These are phyloP conservation scores for Odontocerum albicorne DNA, from an alignment of 2,888 invertebrate genomes.

Conservation along the genomic window DNA sequence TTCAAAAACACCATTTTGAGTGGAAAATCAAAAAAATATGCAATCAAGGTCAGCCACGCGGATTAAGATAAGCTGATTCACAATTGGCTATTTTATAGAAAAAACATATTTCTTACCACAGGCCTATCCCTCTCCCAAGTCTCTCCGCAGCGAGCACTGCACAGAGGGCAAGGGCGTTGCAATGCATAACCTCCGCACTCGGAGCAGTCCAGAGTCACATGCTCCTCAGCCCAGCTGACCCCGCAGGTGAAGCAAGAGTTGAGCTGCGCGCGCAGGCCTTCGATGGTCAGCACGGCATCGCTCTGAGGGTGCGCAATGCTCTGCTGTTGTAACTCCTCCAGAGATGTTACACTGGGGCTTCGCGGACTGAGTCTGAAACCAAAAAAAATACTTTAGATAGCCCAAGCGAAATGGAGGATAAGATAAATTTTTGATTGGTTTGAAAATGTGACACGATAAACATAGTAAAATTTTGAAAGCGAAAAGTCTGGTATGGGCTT, in stretches of 20 bases:
- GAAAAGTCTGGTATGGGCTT: too few relatives aligned
- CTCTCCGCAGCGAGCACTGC: conserved; percentile 72
- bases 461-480: too few relatives aligned
- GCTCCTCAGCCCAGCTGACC: conserved; percentile 77
- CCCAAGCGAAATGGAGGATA: not conserved
- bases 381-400: conserved; percentile 4
- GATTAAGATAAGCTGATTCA: too few relatives aligned
- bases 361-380: conserved; percentile 30
- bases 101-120: conserved; percentile 64
- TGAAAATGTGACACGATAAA: too few relatives aligned
- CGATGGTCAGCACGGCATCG: conserved; percentile 66
- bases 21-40: too few relatives aligned
- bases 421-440: not conserved
- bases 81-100: too few relatives aligned
- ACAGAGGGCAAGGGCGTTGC: conserved; percentile 73
- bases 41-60: too few relatives aligned
- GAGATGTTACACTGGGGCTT: conserved; percentile 26
- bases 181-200: conserved; percentile 81
- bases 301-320: conserved; percentile 34
- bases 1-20: too few relatives aligned
- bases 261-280: conserved; percentile 69
- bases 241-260: conserved; percentile 79
- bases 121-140: conserved; percentile 77
- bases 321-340: conserved; percentile 17
- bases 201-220: conserved; percentile 74